phyloP scores from a whole-genome alignment of 1,140 invertebrate genomes.

The Ceratosolen solmsi region DNA sequence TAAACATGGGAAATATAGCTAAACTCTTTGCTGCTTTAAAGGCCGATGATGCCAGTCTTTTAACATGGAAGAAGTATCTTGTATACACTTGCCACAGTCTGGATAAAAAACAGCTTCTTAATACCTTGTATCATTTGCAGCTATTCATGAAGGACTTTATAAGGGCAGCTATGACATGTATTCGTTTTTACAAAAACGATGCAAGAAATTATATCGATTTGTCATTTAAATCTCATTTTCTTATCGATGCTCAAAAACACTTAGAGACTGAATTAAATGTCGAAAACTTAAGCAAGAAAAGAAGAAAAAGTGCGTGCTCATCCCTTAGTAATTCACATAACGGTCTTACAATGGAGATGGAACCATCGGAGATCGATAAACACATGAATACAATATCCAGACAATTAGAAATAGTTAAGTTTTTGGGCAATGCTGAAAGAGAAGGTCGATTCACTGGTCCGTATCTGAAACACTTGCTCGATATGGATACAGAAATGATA shows the following conservation, averaged over 20 bases:
- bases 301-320: slow-evolving; percentile 60
- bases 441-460: slow-evolving; percentile 67
- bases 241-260: slow-evolving; percentile 78
- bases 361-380: slow-evolving; percentile 78
- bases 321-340: slow-evolving; percentile 68
- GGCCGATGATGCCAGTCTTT: slow-evolving; percentile 77
- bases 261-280: slow-evolving; percentile 73
- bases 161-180: slow-evolving; percentile 83
- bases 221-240: slow-evolving; percentile 72
- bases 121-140: slow-evolving; percentile 82
- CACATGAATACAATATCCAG: slow-evolving; percentile 81
- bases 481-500: slow-evolving; percentile 61
- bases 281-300: slow-evolving; percentile 62
- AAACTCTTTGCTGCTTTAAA: slow-evolving; percentile 77
- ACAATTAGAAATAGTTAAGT: slow-evolving; percentile 81
- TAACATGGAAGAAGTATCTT: slow-evolving; percentile 80
- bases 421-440: slow-evolving; percentile 77
- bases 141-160: slow-evolving; percentile 80
- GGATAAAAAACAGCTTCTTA: slow-evolving; percentile 77
- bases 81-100: slow-evolving; percentile 79
- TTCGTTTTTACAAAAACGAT: slow-evolving; percentile 79
- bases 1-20: slow-evolving; percentile 78
- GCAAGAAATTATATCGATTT: slow-evolving; percentile 76
- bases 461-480: slow-evolving; percentile 65
- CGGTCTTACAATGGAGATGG: slow-evolving; percentile 77